phyloP scores from a whole-genome alignment of 2,888 invertebrate genomes.

The Cantharis rustica region DNA sequence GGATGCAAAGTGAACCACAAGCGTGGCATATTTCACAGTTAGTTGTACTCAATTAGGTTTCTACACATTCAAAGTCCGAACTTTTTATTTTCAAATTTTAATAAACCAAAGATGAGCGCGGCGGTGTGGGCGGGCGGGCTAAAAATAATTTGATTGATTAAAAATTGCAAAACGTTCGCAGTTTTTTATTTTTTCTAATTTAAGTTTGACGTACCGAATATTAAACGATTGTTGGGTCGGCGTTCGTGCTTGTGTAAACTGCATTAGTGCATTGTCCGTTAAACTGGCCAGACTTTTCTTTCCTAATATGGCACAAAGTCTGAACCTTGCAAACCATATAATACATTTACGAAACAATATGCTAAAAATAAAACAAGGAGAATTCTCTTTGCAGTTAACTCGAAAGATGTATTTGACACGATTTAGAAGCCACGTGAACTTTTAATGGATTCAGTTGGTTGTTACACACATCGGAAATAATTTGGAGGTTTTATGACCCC shows the following conservation, averaged over 20 bases:
- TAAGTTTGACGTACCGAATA: background rate
- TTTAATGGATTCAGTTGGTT: background rate
- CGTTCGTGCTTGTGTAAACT: background rate
- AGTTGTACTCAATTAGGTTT: constrained; percentile 1
- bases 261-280: constrained; percentile 11
- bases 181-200: background rate
- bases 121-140: background rate
- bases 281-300: constrained; percentile 10
- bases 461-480: too few relatives aligned
- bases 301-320: constrained; percentile 11
- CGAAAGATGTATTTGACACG: background rate
- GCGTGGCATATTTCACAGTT: background rate
- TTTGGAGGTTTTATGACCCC: too few relatives aligned
- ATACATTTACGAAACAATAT: constrained; percentile 6
- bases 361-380: constrained; percentile 2
- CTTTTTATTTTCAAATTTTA: background rate
- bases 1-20: constrained; percentile 6
- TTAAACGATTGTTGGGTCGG: background rate
- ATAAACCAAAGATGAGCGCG: background rate
- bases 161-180: background rate
- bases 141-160: background rate
- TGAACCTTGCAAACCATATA: background rate
- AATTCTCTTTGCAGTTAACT: background rate
- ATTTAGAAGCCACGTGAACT: background rate
- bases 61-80: background rate